Conservation (phyloP, 37 sponge, comb jelly and placozoan species). For the Oscarella lobularis region DNA sequence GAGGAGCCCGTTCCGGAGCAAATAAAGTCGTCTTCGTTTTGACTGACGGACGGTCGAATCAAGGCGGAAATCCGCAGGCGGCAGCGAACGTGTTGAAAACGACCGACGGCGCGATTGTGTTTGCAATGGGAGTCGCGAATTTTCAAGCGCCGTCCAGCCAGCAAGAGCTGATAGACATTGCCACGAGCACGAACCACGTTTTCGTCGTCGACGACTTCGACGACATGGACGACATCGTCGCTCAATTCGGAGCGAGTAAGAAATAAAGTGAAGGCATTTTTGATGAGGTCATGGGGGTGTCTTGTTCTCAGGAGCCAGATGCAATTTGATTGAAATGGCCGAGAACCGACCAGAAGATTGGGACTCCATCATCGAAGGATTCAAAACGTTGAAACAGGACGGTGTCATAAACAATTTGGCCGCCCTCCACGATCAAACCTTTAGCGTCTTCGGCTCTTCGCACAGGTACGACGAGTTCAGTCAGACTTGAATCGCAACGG, state of each 20-base stretch:
- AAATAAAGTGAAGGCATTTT: neutral
- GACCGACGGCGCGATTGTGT: too few species aligned
- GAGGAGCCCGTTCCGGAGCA: too few species aligned
- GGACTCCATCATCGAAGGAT: neutral
- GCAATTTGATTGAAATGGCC: neutral
- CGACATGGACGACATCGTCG: constrained; percentile 1
- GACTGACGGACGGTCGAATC: too few species aligned
- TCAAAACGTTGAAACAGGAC: neutral
- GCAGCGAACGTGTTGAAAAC: too few species aligned
- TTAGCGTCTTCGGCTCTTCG: too few species aligned
- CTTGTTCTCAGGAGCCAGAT: neutral
- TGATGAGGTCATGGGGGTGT: neutral
- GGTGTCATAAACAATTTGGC: neutral
- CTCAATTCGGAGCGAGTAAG: neutral
- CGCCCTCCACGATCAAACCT: neutral
- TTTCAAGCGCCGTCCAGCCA: neutral
- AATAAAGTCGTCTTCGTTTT: too few species aligned
- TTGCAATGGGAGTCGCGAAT: neutral
- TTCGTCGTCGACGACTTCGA: neutral
- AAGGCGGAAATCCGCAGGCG: too few species aligned
- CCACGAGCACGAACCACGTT: neutral
- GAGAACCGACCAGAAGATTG: neutral
- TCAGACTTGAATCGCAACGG: neutral
- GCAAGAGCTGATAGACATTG: neutral
- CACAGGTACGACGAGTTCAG: neutral